These are phyloP conservation scores for Zoanthus solanderi DNA, from an alignment of 92 coral and sea anemone species.

Conservation along the genomic window DNA sequence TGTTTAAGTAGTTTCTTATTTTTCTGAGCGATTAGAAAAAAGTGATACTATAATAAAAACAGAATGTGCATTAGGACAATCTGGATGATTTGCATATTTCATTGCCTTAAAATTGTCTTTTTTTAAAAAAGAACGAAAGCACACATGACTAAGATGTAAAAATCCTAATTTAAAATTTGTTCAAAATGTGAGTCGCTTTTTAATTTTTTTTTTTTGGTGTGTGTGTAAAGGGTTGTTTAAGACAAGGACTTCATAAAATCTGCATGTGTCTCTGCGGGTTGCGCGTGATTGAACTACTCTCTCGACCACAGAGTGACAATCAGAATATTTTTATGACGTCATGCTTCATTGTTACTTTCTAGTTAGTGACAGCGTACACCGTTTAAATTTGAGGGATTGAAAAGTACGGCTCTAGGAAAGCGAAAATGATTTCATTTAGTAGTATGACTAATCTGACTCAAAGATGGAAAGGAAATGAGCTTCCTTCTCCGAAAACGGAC, in stretches of 20 bases:
- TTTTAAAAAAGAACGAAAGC: too few species aligned
- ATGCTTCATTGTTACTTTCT: neutral
- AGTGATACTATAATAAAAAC: too few species aligned
- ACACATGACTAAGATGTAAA: neutral
- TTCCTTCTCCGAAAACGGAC: slow-evolving; percentile 75
- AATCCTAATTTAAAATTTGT: too few species aligned
- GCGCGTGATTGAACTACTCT: slow-evolving; percentile 2
- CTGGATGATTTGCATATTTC: too few species aligned
- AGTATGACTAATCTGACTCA: slow-evolving; percentile 72
- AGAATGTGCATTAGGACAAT: too few species aligned
- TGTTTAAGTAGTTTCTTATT: too few species aligned
- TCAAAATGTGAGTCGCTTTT: too few species aligned
- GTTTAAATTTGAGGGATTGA: neutral
- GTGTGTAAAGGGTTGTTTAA: too few species aligned
- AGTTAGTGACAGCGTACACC: neutral
- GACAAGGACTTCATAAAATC: too few species aligned
- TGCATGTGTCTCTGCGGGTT: neutral
- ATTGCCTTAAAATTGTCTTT: too few species aligned
- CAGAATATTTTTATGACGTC: slow-evolving; percentile 23
- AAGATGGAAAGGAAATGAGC: slow-evolving; percentile 56
- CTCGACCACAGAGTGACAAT: neutral
- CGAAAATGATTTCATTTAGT: slow-evolving; percentile 22
- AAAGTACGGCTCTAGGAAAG: neutral
- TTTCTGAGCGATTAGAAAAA: too few species aligned
- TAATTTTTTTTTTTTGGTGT: too few species aligned